These are phyloP conservation scores for Agrotis segetum DNA, from an alignment of 2,888 invertebrate genomes.

Conservation along the genomic window DNA sequence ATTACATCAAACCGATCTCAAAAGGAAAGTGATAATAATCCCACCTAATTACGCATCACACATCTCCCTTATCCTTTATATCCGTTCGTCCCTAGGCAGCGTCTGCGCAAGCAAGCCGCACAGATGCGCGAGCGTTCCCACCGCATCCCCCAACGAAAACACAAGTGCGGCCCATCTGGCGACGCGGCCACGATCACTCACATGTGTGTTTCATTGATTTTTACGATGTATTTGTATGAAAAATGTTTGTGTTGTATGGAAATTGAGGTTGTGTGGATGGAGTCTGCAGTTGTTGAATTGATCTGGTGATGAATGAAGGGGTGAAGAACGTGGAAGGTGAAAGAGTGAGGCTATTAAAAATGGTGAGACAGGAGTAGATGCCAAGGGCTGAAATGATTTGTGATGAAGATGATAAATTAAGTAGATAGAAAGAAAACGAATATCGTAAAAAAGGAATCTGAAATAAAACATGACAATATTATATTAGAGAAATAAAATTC, in stretches of 20 bases:
- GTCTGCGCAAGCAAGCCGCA: conserved; percentile 42
- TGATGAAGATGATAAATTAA: background rate
- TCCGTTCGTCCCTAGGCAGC: conserved; percentile 52
- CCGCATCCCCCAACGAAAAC: conserved; percentile 77
- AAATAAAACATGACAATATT: too few species aligned
- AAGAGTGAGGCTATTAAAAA: background rate
- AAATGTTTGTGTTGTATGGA: conserved; percentile 27
- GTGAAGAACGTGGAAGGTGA: background rate
- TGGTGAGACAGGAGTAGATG: background rate
- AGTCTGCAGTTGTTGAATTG: background rate
- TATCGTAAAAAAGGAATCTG: too few species aligned
- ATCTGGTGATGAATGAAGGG: conserved; percentile 14
- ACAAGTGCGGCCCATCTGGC: conserved; percentile 87
- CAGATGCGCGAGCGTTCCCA: conserved; percentile 77
- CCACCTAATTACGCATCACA: conserved; percentile 37
- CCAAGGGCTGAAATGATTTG: too few species aligned
- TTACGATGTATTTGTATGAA: conserved; percentile 57
- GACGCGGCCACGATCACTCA: conserved; percentile 74
- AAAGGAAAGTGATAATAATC: conserved; percentile 31
- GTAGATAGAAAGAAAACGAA: too few species aligned
- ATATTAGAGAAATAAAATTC: too few species aligned
- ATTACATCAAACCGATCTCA: background rate
- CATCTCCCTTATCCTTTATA: conserved; percentile 55
- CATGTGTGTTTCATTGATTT: conserved; percentile 76
- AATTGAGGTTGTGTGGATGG: conserved; percentile 12